phyloP scores from a whole-genome alignment of 2,797 vertebrate genomes.

The Typhlichthys subterraneus region DNA sequence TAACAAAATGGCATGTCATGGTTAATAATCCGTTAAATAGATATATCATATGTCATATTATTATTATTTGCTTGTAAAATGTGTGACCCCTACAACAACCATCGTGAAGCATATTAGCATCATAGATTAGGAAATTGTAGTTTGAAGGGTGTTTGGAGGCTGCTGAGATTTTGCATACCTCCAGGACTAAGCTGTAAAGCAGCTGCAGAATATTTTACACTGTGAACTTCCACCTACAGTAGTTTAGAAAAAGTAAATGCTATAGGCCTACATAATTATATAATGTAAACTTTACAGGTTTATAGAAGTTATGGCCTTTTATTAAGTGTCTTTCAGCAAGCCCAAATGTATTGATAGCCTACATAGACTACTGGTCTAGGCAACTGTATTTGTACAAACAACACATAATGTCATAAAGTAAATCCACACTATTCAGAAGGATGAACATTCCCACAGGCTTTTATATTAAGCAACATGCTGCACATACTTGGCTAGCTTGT shows the following conservation, averaged over 20 bases:
- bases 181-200: conserved; percentile 1
- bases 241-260: background rate
- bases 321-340: too few species aligned
- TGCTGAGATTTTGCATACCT: conserved; percentile 23
- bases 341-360: background rate
- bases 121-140: background rate
- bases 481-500: conserved; percentile 56
- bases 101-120: background rate
- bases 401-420: conserved; percentile 1
- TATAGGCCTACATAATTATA: background rate
- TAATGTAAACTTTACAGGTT: background rate
- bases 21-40: too few species aligned
- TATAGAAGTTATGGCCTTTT: too few species aligned
- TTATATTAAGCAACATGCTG: conserved; percentile 50
- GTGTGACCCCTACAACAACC: background rate
- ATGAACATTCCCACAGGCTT: conserved; percentile 13
- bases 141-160: conserved; percentile 4
- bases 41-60: too few species aligned
- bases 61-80: too few species aligned
- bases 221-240: conserved; percentile 11
- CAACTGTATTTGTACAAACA: background rate
- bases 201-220: background rate
- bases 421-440: background rate
- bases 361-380: background rate
- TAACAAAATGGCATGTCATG: background rate